Conservation (phyloP, 2,113 vertebrate genomes). For the Paramormyrops kingsleyae region DNA sequence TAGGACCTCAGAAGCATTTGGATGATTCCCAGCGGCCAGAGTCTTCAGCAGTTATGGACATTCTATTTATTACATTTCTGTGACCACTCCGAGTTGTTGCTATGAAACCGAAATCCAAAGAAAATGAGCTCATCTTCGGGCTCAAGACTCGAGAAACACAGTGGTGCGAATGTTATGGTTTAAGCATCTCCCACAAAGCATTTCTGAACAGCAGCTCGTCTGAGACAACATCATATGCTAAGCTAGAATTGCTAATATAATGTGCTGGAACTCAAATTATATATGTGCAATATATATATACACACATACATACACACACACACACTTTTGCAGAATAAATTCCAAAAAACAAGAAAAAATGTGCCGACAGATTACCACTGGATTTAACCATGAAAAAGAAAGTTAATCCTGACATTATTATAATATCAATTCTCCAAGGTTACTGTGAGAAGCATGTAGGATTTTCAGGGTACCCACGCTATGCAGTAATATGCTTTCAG, state of each 20-base stretch:
- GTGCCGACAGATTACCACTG: neutral
- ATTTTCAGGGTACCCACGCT: neutral
- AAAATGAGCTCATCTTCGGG: neutral
- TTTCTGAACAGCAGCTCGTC: neutral
- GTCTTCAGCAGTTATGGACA: neutral
- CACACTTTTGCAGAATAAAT: neutral
- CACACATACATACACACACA: neutral
- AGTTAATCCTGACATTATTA: neutral
- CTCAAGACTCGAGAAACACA: neutral
- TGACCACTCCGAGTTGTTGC: neutral
- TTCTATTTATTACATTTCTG: neutral
- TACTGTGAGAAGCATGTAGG: neutral
- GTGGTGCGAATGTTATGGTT: neutral
- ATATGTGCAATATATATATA: no score
- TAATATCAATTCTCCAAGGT: neutral
- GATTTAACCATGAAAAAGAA: neutral
- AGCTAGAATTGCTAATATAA: neutral
- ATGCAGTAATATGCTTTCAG: neutral
- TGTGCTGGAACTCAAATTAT: no score
- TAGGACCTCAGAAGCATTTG: neutral
- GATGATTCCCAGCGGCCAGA: neutral
- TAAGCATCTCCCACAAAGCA: neutral
- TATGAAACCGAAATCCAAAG: neutral
- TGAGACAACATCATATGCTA: neutral
- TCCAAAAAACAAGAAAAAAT: neutral